phyloP scores from a whole-genome alignment of 2,113 vertebrate genomes.

The Lates calcarifer region DNA sequence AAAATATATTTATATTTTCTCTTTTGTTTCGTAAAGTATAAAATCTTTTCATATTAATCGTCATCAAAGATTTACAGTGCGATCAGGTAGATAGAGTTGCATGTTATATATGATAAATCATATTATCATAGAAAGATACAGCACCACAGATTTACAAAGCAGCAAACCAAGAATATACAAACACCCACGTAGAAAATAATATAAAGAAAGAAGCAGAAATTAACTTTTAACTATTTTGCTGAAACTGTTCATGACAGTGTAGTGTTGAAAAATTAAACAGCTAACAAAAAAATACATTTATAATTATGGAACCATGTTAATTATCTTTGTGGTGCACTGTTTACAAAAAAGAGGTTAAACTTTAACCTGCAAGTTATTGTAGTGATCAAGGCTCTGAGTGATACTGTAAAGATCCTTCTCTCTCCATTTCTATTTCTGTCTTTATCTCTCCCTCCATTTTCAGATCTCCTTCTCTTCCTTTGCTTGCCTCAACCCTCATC shows the following conservation, averaged over 20 bases:
- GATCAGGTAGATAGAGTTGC: constrained; percentile 13
- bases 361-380: background rate
- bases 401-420: too few relatives aligned
- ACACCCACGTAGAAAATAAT: background rate
- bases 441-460: too few relatives aligned
- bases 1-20: constrained; percentile 2
- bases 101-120: background rate
- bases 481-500: too few relatives aligned
- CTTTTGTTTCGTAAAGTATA: constrained; percentile 9
- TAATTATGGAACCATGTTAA: background rate
- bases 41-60: constrained; percentile 24
- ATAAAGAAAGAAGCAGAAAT: background rate
- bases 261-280: constrained; percentile 10
- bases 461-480: too few relatives aligned
- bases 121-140: constrained; percentile 1
- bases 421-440: too few relatives aligned
- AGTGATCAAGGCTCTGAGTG: background rate
- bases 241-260: constrained; percentile 6
- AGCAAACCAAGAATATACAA: constrained; percentile 11
- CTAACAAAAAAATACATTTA: background rate
- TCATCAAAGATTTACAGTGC: constrained; percentile 21
- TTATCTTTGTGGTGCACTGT: too few relatives aligned
- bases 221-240: background rate
- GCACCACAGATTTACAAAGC: background rate
- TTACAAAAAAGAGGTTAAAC: background rate